Evolutionary conservation across 1,140 invertebrate species (phyloP).

Genomic region (Ganaspis sp.): DNA sequence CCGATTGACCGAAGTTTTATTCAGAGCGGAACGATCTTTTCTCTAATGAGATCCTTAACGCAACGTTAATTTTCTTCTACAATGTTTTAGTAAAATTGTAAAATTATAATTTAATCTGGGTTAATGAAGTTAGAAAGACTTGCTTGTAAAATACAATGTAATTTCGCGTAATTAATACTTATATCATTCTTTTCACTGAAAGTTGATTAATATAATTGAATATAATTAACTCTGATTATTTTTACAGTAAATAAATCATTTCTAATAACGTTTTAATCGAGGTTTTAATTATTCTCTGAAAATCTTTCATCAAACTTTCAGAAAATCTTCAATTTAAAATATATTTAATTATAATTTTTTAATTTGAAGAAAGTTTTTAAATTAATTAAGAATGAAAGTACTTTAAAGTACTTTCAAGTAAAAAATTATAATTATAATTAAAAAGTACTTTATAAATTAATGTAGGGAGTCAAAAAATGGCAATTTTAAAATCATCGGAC

Average conservation of each 20-base stretch:
- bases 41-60: constrained; percentile 30
- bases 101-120: neutral
- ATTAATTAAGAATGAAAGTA: too few species aligned
- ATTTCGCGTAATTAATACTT: neutral
- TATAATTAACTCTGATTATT: neutral
- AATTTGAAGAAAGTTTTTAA: too few species aligned
- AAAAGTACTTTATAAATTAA: too few species aligned
- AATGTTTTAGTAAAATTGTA: neutral
- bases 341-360: too few species aligned
- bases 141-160: neutral
- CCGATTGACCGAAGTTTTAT: constrained; percentile 41
- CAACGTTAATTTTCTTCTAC: constrained; percentile 12
- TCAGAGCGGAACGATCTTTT: constrained; percentile 56
- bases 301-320: too few species aligned
- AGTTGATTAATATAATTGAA: neutral
- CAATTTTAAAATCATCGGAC: too few species aligned
- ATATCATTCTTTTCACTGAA: neutral
- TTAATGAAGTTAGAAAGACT: constrained; percentile 9
- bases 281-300: neutral
- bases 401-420: too few species aligned
- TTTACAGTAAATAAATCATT: too few species aligned
- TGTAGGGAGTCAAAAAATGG: too few species aligned
- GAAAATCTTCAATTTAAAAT: too few species aligned
- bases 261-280: neutral
- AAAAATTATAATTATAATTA: too few species aligned